Evolutionary conservation across 2,797 vertebrate genomes (phyloP), one percentile per base, ranked within the genome.

Genomic region (Paratrypauchen microcephalus): DNA sequence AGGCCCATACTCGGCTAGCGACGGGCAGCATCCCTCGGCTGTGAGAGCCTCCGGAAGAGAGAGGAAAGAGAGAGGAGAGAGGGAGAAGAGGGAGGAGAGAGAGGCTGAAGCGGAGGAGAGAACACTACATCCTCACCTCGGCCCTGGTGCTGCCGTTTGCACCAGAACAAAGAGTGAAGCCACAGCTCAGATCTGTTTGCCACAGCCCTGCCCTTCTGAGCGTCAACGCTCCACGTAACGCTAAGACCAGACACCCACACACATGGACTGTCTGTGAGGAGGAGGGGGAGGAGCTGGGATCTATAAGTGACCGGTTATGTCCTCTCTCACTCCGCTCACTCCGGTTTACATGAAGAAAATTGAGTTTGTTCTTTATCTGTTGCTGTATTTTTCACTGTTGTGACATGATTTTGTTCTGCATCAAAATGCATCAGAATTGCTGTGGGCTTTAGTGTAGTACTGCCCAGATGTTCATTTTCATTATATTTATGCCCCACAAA

Each of bases 1-100:
- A 93, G 94, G 90, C 94, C 95, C 95, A 90, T 89, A 77, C 76
- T 52, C 73, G 55, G 76, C 84, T 79, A 80, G 68, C 77, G 66
- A 70, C 73, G 69, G 65, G 81, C 85, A 84, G 87, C 90, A 92
- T 92, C 89, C 87, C 92, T 92, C 91, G 87, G 66, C 79, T 79
- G 58, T 80, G 61, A 12, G 45, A 50, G 76, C 60, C 77, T 66
- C 56, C 26, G 74, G 28, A 60, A 74, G 74, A 70, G 72, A 65
- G 69, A 28, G 61, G 12, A 26, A 21, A 47, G 61, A 45, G 12
- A 16, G 39, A 64, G 61, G 30, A 32, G 30, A 32, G 30, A 41
- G 12, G 39, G 39, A 45, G 41, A 5, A 15, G 15, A 45, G 13
- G 16, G 41, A 1, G 28, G 70, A 76, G 74, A 69, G 78, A 75